Conservation (phyloP, 2,113 vertebrate species). For the Vombatus ursinus region DNA sequence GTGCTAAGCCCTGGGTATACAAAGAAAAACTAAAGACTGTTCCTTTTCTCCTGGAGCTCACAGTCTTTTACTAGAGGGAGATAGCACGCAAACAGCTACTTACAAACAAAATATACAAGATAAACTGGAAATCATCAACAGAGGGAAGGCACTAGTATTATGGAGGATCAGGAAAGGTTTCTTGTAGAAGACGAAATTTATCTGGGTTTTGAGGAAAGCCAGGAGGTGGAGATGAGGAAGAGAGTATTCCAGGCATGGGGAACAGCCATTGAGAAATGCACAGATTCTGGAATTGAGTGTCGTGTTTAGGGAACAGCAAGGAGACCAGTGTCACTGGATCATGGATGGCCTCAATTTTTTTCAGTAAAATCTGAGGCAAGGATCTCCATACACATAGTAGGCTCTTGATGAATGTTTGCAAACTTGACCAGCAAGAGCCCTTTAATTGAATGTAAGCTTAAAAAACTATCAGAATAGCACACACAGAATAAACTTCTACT, state of each 20-base stretch:
- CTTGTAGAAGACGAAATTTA: neutral
- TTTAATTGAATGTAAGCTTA: conserved; percentile 29
- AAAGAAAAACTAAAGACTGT: neutral
- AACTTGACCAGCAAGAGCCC: neutral
- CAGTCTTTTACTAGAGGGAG: neutral
- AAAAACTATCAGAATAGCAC: neutral
- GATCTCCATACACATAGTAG: neutral
- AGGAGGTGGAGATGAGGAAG: neutral
- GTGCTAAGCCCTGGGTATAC: neutral
- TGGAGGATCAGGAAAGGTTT: neutral
- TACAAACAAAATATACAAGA: neutral
- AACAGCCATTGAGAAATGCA: neutral
- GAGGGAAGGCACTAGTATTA: neutral
- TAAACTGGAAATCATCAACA: neutral
- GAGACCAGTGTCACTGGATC: neutral
- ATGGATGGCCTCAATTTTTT: neutral
- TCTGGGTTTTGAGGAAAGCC: neutral
- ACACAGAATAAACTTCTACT: neutral
- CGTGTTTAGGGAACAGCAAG: neutral
- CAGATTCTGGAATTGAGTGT: neutral
- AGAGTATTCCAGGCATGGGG: neutral
- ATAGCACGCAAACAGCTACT: neutral
- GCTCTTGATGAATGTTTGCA: neutral
- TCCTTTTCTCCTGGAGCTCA: neutral
- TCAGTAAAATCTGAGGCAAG: neutral